Conservation (phyloP, 2,797 vertebrate species). For the Prionace glauca region DNA sequence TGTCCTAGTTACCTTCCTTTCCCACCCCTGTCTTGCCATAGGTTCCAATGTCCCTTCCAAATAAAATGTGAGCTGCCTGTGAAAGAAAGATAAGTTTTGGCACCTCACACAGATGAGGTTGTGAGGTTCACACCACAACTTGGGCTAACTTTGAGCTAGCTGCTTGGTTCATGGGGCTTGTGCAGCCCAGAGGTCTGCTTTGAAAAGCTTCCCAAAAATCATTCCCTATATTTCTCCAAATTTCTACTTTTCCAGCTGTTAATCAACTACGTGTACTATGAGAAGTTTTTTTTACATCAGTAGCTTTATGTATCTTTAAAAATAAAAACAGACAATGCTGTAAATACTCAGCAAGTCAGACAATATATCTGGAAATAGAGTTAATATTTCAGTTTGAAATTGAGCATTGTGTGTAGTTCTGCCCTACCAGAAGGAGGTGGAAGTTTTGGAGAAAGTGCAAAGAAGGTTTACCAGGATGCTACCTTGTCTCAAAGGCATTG, state of each 20-base stretch:
- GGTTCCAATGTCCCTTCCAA: background rate
- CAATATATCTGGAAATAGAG: background rate
- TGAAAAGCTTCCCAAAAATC: background rate
- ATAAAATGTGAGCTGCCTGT: background rate
- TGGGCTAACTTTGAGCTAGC: background rate
- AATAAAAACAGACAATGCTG: background rate
- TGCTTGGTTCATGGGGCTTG: background rate
- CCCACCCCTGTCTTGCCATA: background rate
- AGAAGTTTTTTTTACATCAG: background rate
- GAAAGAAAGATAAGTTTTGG: background rate
- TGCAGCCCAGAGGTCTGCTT: background rate
- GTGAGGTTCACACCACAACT: background rate
- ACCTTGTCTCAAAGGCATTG: no score
- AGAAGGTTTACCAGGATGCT: no score
- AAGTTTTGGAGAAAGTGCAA: no score
- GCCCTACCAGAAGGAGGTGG: no score
- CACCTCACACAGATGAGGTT: background rate
- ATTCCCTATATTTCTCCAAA: background rate
- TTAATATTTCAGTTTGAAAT: no score
- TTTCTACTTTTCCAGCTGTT: background rate
- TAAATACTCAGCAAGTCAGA: background rate
- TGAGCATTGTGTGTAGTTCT: no score
- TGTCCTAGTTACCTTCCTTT: background rate
- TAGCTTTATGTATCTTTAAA: background rate
- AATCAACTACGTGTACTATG: no score